Conservation (phyloP, 2,888 invertebrate species). For the Odontothrips loti region DNA sequence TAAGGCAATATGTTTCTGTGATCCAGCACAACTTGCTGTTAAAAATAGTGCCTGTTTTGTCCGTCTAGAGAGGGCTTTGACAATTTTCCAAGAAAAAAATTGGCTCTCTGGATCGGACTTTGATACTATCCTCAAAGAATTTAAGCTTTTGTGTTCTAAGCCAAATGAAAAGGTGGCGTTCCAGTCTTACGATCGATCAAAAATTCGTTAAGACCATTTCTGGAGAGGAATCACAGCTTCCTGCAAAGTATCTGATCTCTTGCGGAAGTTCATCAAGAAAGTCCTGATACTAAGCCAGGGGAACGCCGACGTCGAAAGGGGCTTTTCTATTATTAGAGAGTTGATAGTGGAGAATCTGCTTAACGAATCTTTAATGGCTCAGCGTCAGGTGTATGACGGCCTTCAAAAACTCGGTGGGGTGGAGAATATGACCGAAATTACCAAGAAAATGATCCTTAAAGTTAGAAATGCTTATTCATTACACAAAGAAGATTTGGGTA, state of each 20-base stretch:
- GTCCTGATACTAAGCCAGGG: conserved; percentile 38
- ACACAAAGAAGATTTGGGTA: conserved; percentile 30
- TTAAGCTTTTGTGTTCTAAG: background rate
- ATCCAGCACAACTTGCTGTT: background rate
- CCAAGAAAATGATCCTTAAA: conserved; percentile 36
- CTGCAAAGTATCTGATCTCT: background rate
- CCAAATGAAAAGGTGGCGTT: background rate
- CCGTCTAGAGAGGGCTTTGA: background rate
- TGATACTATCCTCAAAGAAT: background rate
- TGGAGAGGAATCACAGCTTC: background rate
- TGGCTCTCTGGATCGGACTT: background rate
- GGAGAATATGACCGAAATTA: conserved; percentile 33
- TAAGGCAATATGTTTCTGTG: background rate
- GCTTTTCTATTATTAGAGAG: conserved; percentile 39
- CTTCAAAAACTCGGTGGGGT: conserved; percentile 35
- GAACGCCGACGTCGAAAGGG: conserved; percentile 39
- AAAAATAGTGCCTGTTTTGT: background rate
- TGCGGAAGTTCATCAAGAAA: conserved; percentile 33
- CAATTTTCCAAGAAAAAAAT: background rate
- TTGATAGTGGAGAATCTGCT: conserved; percentile 38
- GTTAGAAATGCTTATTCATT: conserved; percentile 35
- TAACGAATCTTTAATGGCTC: conserved; percentile 37
- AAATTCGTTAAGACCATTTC: background rate
- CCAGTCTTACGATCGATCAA: background rate
- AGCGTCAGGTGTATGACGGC: conserved; percentile 38